phyloP scores from a whole-genome alignment of 2,797 vertebrate species.

The Phoeniculus purpureus region DNA sequence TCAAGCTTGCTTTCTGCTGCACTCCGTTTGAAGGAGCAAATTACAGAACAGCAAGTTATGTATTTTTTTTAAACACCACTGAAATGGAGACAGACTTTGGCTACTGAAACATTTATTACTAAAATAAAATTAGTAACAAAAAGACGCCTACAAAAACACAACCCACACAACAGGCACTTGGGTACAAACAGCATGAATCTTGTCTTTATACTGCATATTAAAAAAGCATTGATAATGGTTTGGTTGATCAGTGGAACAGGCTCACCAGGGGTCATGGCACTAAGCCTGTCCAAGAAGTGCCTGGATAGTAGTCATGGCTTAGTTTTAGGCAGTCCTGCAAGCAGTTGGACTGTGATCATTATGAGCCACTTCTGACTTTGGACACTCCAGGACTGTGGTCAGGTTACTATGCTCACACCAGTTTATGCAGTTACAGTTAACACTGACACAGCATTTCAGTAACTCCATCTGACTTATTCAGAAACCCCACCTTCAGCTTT shows the following conservation, averaged over 20 bases:
- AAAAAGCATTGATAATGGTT: not conserved
- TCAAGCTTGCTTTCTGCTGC: conserved; percentile 46
- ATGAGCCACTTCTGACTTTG: not conserved
- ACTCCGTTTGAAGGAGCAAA: not conserved
- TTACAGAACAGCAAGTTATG: conserved; percentile 35
- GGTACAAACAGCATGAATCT: conserved; percentile 68
- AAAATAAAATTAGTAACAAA: conserved; percentile 55
- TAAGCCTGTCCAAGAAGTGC: not conserved
- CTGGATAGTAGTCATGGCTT: not conserved
- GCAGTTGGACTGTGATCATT: not conserved
- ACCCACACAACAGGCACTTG: conserved; percentile 49
- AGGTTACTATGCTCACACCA: not conserved
- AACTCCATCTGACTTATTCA: conserved; percentile 14
- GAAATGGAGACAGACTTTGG: conserved; percentile 57
- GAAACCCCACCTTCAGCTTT: not conserved
- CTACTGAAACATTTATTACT: conserved; percentile 74
- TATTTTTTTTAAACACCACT: conserved; percentile 25
- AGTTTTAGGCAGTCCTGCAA: not conserved
- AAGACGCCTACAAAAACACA: conserved; percentile 5
- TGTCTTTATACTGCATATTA: not conserved
- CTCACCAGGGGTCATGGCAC: not conserved
- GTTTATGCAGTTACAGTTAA: not conserved
- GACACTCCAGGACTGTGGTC: not conserved
- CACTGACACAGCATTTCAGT: conserved; percentile 15
- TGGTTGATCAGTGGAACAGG: not conserved